Base-by-base conservation (phyloP, 2,113 vertebrate genomes). In the Ceuthmochares aereus region DNA sequence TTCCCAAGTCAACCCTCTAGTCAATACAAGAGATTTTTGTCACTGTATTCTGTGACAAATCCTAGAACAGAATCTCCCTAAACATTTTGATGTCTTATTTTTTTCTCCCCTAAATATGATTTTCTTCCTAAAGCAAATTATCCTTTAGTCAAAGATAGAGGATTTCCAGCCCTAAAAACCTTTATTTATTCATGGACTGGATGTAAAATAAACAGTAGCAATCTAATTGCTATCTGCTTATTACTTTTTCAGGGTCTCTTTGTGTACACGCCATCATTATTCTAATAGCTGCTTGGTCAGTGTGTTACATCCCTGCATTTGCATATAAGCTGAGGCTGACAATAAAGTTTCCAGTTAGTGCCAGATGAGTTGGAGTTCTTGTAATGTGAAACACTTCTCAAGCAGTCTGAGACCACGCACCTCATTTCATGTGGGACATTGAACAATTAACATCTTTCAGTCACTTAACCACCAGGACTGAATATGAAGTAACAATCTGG, bases 401-500 rank as follows among this genome's bases (percentile, higher is more conserved):
- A 73, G 87, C 0, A 9, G n/a, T 45, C 83, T 90, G 86, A 95
- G 91, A 81, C 76, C 86, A 93, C 26, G 60, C 64, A 89, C 90
- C 73, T 84, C 42, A 70, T 89, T 84, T 90, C 80, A 60, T 26
- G 81, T 91, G 77, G 87, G 84, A 78, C 87, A 87, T 34, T 21
- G 54, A 87, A 92, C 87, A 94, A 91, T 95, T 92, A 95, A 72
- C 58, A 54, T 92, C 70, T 94, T 87, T 95, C 87, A 96, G 87
- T 75, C 13, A 18, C 45, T 90, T 93, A 9, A 67, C 21, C 54
- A 84, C 64, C 58, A 78, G 87, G 22, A 66, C 80, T 87, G 78
- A 94, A 94, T 89, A 68, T 10, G 62, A 93, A 94, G 21, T 37
- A 54, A 90, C 64, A 91, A 72, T 64, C 67, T 43, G 51, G 25